These are phyloP conservation scores for Argya squamiceps DNA, from an alignment of 2,797 vertebrate genomes.

Conservation along the genomic window DNA sequence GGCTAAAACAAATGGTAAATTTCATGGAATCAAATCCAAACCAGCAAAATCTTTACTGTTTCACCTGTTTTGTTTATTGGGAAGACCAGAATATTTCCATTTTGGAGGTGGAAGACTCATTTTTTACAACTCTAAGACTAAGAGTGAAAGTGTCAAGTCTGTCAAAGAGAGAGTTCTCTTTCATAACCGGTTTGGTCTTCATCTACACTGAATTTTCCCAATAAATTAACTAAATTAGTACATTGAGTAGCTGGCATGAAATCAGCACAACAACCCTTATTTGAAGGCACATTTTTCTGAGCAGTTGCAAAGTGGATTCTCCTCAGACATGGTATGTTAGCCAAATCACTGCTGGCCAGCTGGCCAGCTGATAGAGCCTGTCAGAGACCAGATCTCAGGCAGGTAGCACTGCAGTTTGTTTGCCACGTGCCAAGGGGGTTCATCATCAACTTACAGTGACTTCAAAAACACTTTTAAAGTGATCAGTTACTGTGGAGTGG, in stretches of 20 bases:
- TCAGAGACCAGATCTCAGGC: background rate
- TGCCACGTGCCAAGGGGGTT: background rate
- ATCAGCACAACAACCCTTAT: background rate
- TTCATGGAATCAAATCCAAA: background rate
- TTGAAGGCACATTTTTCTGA: background rate
- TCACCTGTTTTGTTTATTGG: background rate
- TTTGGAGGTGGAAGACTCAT: background rate
- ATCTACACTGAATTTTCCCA: background rate
- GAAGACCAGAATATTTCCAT: background rate
- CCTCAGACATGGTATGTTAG: background rate
- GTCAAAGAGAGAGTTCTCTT: background rate
- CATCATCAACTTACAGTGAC: accelerated
- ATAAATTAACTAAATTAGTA: background rate
- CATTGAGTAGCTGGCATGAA: background rate
- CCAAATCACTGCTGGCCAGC: background rate
- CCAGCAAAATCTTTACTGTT: background rate
- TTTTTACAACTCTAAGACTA: background rate
- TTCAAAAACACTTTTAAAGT: background rate
- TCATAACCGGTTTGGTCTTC: background rate
- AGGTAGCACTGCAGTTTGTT: background rate
- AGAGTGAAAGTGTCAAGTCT: background rate
- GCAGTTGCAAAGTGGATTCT: background rate
- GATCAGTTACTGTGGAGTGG: background rate
- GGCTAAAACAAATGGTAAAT: background rate
- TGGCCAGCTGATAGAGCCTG: background rate